Percentiles rank a stretch among this genome's conserved stretches.
phyloP scores from a whole-genome alignment of 2,113 vertebrate species.

The Amia ocellicauda region DNA sequence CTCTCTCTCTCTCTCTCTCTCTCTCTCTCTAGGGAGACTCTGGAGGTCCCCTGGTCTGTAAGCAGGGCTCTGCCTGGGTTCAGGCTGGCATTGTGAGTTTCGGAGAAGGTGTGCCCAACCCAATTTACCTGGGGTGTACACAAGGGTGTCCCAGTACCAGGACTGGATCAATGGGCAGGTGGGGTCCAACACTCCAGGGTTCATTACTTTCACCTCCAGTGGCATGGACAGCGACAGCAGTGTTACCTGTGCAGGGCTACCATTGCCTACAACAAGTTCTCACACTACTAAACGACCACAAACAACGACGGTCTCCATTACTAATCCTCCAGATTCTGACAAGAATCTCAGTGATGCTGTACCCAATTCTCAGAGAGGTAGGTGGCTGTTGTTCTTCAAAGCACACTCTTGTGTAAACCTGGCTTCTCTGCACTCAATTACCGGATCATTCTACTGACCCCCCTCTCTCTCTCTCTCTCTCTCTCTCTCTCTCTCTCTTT shows the following conservation, averaged over 20 bases:
- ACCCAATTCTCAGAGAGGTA: too few relatives aligned
- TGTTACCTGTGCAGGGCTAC: background rate
- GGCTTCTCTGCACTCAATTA: too few relatives aligned
- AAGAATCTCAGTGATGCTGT: too few relatives aligned
- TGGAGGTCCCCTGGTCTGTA: conserved; percentile 66
- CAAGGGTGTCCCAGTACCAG: conserved; percentile 61
- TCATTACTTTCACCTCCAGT: conserved; percentile 1
- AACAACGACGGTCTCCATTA: too few relatives aligned
- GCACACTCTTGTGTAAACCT: too few relatives aligned
- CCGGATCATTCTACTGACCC: too few relatives aligned
- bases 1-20: background rate
- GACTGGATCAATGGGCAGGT: conserved; percentile 54
- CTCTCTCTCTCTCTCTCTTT: too few relatives aligned
- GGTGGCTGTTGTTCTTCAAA: too few relatives aligned
- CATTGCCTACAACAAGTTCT: background rate
- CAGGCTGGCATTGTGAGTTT: conserved; percentile 72
- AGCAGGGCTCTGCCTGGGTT: conserved; percentile 60
- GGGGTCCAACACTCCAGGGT: background rate
- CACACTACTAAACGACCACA: background rate
- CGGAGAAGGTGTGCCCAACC: conserved; percentile 68
- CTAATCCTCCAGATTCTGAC: too few relatives aligned
- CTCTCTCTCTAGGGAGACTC: conserved; percentile 64
- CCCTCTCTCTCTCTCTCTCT: too few relatives aligned
- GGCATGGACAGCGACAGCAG: background rate
- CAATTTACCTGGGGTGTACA: conserved; percentile 73